A percentile compares a stretch with the other conserved stretches of the same genome.
Conservation (phyloP, 1,140 invertebrate genomes). For the Drosophila paulistorum region DNA sequence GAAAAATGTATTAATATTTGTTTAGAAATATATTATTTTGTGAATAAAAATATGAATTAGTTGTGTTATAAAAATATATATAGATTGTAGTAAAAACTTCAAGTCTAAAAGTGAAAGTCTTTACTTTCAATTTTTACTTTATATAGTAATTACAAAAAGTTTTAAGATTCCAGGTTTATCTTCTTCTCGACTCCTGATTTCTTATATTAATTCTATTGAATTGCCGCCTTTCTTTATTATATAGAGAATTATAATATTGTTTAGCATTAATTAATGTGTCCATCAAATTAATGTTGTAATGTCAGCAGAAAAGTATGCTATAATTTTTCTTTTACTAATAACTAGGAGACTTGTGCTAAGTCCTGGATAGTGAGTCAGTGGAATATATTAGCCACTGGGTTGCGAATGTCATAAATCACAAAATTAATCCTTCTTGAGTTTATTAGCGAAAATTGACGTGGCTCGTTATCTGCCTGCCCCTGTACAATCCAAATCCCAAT, state of each 20-base stretch:
- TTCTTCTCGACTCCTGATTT: no score
- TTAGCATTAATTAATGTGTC: slow-evolving; percentile 56
- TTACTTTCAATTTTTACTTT: no score
- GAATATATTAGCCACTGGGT: neutral
- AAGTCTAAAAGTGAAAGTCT: no score
- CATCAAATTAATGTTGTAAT: slow-evolving; percentile 40
- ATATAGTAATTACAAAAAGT: no score
- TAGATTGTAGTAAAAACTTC: no score
- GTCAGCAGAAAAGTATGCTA: slow-evolving; percentile 57
- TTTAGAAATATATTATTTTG: no score
- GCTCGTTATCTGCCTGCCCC: slow-evolving; percentile 64
- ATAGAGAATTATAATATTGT: neutral
- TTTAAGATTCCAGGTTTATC: no score
- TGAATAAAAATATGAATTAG: no score
- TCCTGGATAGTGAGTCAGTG: slow-evolving; percentile 9
- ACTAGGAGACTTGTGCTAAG: neutral
- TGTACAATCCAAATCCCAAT: slow-evolving; percentile 17
- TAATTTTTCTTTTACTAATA: slow-evolving; percentile 44
- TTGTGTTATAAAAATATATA: no score
- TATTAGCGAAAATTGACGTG: slow-evolving; percentile 79
- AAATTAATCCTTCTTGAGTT: slow-evolving; percentile 80
- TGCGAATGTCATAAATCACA: slow-evolving; percentile 65
- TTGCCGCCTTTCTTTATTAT: neutral
- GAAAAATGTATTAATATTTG: no score
- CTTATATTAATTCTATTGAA: no score